Evolutionary conservation across 2,113 vertebrate species (phyloP), one percentile per base, ranked within the genome.

Genomic region (Alouatta palliata): DNA sequence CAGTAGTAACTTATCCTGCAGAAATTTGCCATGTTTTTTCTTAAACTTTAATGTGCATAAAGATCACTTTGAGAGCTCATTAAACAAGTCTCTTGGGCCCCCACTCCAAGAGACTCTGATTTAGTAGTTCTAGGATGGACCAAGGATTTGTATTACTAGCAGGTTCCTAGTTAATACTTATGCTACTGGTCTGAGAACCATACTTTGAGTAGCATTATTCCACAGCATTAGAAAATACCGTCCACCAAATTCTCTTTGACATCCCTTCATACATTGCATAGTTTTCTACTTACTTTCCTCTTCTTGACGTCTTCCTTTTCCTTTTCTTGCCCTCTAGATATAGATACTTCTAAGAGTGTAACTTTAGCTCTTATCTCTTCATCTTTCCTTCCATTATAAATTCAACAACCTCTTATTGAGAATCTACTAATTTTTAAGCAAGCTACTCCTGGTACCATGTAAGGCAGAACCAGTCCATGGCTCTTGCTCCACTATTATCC

Each of bases 321-420:
- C 13, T 95, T 25, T 80, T 80, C 13, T 13, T 93, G 56, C 4
- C 54, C 35, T 87, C 32, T 58, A 40, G 66, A 54, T 68, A 66
- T 35, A 20, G 20, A 20, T 88, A 73, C 64, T 73, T 85, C 66
- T 49, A 84, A 91, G 45, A 86, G 40, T 37, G 66, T 54, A 94
- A 87, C n/a, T 92, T 91, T 90, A 25, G 35, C 80, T 81, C 52
- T 93, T 80, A 82, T 76, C 4, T n/a, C 49, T 94, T 79, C 32
- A 43, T 76, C 61, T 86, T 96, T 82, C 32, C 87, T 94, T 80
- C 52, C n/a, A 49, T 73, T 90, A 47, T 54, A 84, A 75, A 83
- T 80, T 87, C 71, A 90, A 6, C 30, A 58, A 35, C 35, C 71
- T 37, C 19, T 52, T 85, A 88, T 2, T 66, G 49, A 95, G 21